Percentiles rank a stretch among this genome's conserved stretches.
These are phyloP conservation scores for Oxyruncus cristatus DNA, from an alignment of 2,113 vertebrate species.

Conservation along the genomic window DNA sequence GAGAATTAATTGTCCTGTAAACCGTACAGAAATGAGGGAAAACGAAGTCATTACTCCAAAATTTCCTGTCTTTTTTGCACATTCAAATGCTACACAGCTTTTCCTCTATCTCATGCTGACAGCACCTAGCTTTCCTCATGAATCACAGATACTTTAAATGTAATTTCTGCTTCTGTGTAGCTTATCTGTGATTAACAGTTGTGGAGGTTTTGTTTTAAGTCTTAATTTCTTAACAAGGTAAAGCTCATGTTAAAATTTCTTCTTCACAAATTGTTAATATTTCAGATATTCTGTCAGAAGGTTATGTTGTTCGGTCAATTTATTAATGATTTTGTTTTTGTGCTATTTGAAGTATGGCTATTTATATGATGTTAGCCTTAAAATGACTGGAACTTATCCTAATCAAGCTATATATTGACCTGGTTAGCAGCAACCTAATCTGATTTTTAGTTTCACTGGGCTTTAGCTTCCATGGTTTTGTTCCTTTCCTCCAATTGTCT, in stretches of 20 bases:
- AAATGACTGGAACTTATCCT: conserved; percentile 25
- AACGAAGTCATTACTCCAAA: background rate
- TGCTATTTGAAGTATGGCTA: background rate
- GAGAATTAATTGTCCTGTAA: background rate
- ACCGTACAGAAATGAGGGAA: background rate
- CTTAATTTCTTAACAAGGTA: conserved; percentile 45
- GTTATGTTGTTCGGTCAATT: conserved; percentile 23
- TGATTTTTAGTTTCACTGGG: conserved; percentile 29
- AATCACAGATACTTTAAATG: background rate
- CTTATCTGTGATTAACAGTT: background rate
- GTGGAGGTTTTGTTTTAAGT: background rate
- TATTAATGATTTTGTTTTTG: conserved; percentile 26
- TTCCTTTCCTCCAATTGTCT: background rate
- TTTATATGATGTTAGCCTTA: conserved; percentile 19
- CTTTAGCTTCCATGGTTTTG: background rate
- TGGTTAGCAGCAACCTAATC: conserved; percentile 32
- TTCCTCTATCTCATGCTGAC: background rate
- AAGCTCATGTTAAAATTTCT: conserved; percentile 15
- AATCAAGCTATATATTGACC: conserved; percentile 17
- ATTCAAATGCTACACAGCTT: background rate
- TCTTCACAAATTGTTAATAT: background rate
- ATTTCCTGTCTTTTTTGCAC: background rate
- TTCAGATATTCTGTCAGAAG: conserved; percentile 9
- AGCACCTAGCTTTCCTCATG: background rate
- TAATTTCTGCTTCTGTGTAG: background rate